Evolutionary conservation across 1,140 invertebrate species (phyloP), one percentile per base, ranked within the genome.

Genomic region (Diplogasteroides magnus): DNA sequence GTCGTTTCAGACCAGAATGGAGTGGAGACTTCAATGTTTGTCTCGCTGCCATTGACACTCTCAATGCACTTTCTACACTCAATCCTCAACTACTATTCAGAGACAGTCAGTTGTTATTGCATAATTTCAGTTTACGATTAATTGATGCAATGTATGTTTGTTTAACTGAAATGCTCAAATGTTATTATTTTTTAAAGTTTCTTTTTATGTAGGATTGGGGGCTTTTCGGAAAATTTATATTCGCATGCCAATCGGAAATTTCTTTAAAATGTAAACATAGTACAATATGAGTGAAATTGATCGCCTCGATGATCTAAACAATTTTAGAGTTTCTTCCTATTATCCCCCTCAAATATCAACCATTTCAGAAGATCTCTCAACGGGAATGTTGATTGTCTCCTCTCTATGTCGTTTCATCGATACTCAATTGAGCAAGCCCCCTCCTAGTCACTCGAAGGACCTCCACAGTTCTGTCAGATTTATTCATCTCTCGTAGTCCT

Each of bases 401-500:
- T 83, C 81, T 1, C 64, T 81, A 1, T 83, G 81, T 55, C 69
- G 80, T 23, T 97, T 97, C 83, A 97, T 98, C 77, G 89, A 91
- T 29, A 90, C 90, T 83, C 95, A 98, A 85, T 97, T 96, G 86
- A 93, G 90, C 74, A 88, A 94, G 64, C 95, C 95, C 25, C 93
- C 95, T 29, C 92, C 90, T 60, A 90, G 90, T 60, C 96, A 98
- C 87, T 97, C 94, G 6, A 92, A 93, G 84, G 95, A 98, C 86
- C 88, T 98, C 66, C 96, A 98, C 86, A 97, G 94, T 2, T 93
- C 93, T 69, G 97, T 86, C 32, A 81, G 83, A 6, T 82, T 81
- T 6, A n/a, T 15, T 56, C 25, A 32, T 29, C 37, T 64, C 67
- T n/a, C n/a, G 68, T 26, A 15, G 25, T 2, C 31, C 28, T 31